A percentile compares a stretch with the other conserved stretches of the same genome.
Conservation (phyloP, 2,113 vertebrate genomes). For the Lichenostomus cassidix region DNA sequence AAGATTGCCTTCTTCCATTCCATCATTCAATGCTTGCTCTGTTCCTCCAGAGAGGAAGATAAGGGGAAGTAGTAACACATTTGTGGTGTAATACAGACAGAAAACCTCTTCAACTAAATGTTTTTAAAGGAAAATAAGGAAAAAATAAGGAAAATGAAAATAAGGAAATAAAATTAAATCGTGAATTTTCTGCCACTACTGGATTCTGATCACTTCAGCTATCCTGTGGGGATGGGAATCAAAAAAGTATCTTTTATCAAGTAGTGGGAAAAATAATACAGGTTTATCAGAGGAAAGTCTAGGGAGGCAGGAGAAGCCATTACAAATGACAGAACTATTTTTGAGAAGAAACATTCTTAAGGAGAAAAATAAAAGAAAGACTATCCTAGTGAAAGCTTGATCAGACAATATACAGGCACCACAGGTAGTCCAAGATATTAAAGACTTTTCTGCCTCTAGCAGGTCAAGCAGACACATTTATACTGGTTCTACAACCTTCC, state of each 20-base stretch:
- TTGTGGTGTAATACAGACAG: not conserved
- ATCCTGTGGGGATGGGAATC: not conserved
- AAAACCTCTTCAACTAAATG: not conserved
- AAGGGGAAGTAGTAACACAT: not conserved
- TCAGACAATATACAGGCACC: not conserved
- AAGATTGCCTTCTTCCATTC: not conserved
- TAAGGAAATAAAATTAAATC: not conserved
- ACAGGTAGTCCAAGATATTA: not conserved
- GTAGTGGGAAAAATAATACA: not conserved
- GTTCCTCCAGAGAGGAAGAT: not conserved
- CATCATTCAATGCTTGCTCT: not conserved
- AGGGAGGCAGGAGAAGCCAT: not conserved
- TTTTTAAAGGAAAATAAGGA: not conserved
- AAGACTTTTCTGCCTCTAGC: not conserved
- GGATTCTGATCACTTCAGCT: not conserved
- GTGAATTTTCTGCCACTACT: not conserved
- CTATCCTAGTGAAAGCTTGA: not conserved
- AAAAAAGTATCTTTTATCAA: not conserved
- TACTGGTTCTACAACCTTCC: not conserved
- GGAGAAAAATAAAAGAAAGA: not conserved
- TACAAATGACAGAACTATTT: not conserved
- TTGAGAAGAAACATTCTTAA: not conserved
- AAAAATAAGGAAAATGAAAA: no score
- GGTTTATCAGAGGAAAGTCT: not conserved
- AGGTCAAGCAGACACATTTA: not conserved